Evolutionary conservation across 2,797 vertebrate genomes (phyloP).

Genomic region (Poecilia wingei): DNA sequence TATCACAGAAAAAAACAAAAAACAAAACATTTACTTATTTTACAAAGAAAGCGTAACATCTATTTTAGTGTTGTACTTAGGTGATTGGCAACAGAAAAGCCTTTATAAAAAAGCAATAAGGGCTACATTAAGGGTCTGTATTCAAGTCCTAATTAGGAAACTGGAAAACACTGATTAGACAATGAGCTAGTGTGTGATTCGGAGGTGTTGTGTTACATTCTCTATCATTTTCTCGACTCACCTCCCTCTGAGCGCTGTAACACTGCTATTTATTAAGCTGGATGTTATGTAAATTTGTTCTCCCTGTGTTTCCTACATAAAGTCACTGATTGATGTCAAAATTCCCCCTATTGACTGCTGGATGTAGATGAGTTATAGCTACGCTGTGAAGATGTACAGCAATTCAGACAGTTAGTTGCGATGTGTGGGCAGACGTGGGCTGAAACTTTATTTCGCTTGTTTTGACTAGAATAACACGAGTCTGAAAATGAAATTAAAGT

Average conservation of each 20-base stretch:
- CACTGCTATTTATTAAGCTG: constrained; percentile 46
- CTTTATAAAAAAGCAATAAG: constrained; percentile 5
- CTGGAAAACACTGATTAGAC: constrained; percentile 52
- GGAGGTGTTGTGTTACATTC: constrained; percentile 60
- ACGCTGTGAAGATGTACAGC: constrained; percentile 15
- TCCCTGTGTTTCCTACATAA: constrained; percentile 45
- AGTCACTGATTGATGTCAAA: constrained; percentile 46
- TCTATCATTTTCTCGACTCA: constrained; percentile 54
- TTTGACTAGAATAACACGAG: constrained; percentile 13
- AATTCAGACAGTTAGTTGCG: constrained; percentile 20
- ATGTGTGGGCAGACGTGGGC: constrained; percentile 31
- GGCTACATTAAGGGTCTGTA: constrained; percentile 13
- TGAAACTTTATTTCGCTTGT: constrained; percentile 14
- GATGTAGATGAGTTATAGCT: constrained; percentile 28
- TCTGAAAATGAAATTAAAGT: constrained; percentile 16
- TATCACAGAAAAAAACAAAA: constrained; percentile 24
- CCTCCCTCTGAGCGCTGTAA: constrained; percentile 48
- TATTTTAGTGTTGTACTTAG: constrained; percentile 29
- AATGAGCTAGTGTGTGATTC: constrained; percentile 49
- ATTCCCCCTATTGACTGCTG: constrained; percentile 36
- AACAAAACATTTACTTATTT: constrained; percentile 15
- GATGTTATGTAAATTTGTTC: constrained; percentile 61
- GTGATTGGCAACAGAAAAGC: constrained; percentile 8
- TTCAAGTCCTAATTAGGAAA: constrained; percentile 35
- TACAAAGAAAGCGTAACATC: constrained; percentile 41